Evolutionary conservation across 2,797 vertebrate genomes (phyloP).

Genomic region (Intellagama lesueurii): DNA sequence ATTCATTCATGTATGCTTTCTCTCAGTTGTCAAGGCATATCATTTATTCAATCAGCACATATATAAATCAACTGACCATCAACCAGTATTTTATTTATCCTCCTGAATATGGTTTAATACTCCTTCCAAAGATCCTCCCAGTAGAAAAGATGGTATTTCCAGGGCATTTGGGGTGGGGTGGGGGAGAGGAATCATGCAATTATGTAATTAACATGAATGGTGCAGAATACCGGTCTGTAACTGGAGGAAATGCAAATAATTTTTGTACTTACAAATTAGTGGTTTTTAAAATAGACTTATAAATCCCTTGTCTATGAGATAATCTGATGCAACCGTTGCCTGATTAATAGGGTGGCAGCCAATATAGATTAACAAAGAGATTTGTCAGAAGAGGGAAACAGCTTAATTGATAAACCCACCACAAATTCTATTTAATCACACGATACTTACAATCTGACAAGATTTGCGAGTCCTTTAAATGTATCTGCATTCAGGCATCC

Average conservation of each 20-base stretch:
- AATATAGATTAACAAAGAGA: not conserved
- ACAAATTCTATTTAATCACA: not conserved
- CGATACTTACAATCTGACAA: constrained; percentile 92
- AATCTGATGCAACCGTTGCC: not conserved
- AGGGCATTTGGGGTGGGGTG: not conserved
- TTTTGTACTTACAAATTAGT: not conserved
- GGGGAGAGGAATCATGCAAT: not conserved
- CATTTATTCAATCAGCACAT: not conserved
- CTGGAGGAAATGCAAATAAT: not conserved
- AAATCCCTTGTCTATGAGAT: not conserved
- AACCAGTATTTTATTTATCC: not conserved
- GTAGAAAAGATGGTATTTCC: not conserved
- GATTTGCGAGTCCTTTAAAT: constrained; percentile 91
- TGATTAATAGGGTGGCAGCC: not conserved
- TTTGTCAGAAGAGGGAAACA: not conserved
- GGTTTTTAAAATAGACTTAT: not conserved
- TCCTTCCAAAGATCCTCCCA: not conserved
- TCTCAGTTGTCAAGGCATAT: not conserved
- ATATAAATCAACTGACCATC: not conserved
- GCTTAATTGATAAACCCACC: not conserved
- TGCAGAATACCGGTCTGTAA: not conserved
- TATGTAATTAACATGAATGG: not conserved
- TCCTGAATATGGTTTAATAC: not conserved
- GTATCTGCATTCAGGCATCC: constrained; percentile 93
- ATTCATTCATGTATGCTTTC: not conserved